Conservation (phyloP, 92 coral and sea anemone species). For the Epizoanthus stellaris region DNA sequence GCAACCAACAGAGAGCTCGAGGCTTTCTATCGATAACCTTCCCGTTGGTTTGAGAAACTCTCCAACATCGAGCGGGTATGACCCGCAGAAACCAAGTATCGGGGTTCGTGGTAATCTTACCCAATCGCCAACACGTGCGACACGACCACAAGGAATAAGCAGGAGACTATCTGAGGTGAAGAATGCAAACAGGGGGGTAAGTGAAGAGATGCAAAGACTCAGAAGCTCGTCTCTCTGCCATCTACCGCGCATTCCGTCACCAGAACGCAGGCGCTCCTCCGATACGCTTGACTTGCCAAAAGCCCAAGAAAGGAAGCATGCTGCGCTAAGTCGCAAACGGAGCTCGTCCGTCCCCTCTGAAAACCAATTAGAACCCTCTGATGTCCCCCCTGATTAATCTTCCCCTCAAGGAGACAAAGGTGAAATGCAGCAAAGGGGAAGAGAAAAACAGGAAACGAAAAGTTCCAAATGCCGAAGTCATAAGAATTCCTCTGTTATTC, state of each 20-base stretch:
- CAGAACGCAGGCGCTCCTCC: neutral
- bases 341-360: constrained; percentile 35
- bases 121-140: neutral
- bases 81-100: too few relatives aligned
- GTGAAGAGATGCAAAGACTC: neutral
- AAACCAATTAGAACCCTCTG: neutral
- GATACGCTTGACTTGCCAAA: neutral
- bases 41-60: neutral
- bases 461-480: neutral
- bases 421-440: neutral
- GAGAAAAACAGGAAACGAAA: neutral
- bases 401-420: neutral
- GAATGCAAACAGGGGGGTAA: neutral
- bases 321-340: constrained; percentile 11
- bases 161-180: neutral
- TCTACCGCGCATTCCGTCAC: neutral
- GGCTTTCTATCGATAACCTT: constrained; percentile 2
- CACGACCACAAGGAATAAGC: neutral
- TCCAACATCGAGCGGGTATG: neutral
- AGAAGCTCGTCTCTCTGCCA: constrained; percentile 19
- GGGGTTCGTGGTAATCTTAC: neutral
- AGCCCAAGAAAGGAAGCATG: constrained; percentile 1
- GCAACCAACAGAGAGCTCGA: neutral
- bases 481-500: neutral
- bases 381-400: neutral